phyloP scores from a whole-genome alignment of 2,888 invertebrate genomes.

The Drosophila ochracea region DNA sequence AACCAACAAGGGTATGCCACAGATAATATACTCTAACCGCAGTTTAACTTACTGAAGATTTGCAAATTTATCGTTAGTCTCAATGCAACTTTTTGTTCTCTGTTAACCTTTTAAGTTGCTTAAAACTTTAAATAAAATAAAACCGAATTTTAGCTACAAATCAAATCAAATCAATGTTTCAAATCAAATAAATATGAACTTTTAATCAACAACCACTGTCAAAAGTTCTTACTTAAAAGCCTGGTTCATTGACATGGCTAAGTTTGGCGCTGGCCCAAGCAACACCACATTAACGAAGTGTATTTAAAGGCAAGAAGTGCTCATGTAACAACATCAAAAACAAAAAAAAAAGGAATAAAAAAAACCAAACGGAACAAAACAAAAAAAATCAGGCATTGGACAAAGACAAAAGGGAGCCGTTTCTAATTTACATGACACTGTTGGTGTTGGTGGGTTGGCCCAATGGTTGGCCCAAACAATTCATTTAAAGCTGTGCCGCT shows the following conservation, averaged over 20 bases:
- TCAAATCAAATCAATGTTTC: neutral
- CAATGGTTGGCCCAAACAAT: slow-evolving; percentile 57
- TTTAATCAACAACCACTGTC: neutral
- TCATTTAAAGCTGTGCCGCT: slow-evolving; percentile 70
- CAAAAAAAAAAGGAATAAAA: neutral
- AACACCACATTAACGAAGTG: slow-evolving; percentile 13
- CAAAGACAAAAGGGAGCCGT: slow-evolving; percentile 62
- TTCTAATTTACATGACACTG: slow-evolving; percentile 78
- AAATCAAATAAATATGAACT: neutral
- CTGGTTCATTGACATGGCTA: neutral
- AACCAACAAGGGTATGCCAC: slow-evolving; percentile 11
- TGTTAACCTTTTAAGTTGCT: neutral
- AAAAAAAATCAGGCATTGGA: slow-evolving; percentile 13
- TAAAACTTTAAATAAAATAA: neutral
- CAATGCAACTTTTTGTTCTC: neutral
- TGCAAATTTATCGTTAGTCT: neutral
- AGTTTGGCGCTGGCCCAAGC: neutral
- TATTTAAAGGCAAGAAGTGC: slow-evolving; percentile 51
- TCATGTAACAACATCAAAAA: slow-evolving; percentile 45
- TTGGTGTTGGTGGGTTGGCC: slow-evolving; percentile 5
- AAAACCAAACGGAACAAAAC: neutral
- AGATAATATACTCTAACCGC: slow-evolving; percentile 22
- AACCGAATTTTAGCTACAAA: neutral
- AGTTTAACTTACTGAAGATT: too few relatives aligned
- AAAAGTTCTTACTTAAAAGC: neutral